phyloP scores from a whole-genome alignment of 2,888 invertebrate genomes.

The Xanthorhoe designata region DNA sequence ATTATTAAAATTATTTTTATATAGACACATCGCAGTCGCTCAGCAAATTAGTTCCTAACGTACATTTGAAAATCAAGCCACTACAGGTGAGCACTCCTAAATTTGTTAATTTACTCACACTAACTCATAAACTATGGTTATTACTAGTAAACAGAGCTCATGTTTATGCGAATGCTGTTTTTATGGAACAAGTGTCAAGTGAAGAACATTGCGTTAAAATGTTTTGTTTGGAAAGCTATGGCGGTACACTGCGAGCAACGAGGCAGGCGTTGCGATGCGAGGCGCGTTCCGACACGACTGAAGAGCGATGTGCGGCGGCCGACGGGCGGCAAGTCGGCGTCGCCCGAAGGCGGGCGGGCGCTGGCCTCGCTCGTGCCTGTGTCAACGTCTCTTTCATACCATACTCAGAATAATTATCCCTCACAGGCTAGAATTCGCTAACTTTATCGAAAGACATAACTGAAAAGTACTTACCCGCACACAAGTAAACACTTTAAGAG shows the following conservation, averaged over 20 bases:
- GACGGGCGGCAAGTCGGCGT: slow-evolving; percentile 30
- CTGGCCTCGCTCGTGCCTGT: background rate
- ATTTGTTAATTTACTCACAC: slow-evolving; percentile 9
- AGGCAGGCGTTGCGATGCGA: slow-evolving; percentile 41
- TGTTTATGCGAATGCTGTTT: background rate
- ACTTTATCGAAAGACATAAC: background rate
- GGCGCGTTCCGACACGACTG: slow-evolving; percentile 47
- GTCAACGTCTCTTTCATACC: slow-evolving; percentile 8
- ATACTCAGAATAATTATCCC: slow-evolving; percentile 1
- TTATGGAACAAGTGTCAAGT: slow-evolving; percentile 9
- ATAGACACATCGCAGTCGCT: slow-evolving; percentile 5
- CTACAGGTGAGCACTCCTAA: slow-evolving; percentile 17
- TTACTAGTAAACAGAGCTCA: background rate
- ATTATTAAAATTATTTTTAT: background rate
- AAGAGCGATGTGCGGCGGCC: slow-evolving; percentile 27
- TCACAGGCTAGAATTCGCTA: background rate
- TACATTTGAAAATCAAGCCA: slow-evolving; percentile 9
- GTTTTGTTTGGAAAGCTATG: slow-evolving; percentile 24
- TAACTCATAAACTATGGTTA: background rate
- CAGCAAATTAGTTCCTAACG: slow-evolving; percentile 13
- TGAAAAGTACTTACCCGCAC: background rate
- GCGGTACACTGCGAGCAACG: slow-evolving; percentile 23
- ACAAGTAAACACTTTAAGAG: background rate
- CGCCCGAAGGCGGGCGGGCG: slow-evolving; percentile 25
- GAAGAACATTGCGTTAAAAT: slow-evolving; percentile 23